Evolutionary conservation across 2,113 vertebrate genomes (phyloP).

Genomic region (Cyanistes caeruleus): DNA sequence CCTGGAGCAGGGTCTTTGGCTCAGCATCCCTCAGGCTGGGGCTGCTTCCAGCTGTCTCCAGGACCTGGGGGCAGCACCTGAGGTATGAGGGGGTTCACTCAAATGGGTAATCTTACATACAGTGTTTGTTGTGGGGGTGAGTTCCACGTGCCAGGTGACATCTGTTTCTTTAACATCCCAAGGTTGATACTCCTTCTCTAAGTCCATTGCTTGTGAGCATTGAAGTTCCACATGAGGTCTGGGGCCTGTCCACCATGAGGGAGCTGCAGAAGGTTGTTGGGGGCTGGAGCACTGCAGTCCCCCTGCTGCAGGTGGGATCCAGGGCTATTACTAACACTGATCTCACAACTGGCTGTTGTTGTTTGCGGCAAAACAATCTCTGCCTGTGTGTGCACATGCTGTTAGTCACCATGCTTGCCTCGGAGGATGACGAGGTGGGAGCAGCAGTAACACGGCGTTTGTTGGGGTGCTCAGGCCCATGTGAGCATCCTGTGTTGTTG

Average conservation of each 20-base stretch:
- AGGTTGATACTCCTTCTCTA: not conserved
- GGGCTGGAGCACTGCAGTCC: not conserved
- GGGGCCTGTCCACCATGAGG: rapidly evolving
- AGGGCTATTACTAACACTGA: not conserved
- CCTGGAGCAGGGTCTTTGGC: not conserved
- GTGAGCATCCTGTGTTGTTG: not conserved
- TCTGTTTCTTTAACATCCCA: not conserved
- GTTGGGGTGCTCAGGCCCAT: not conserved
- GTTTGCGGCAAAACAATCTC: not conserved
- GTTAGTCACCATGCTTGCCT: not conserved
- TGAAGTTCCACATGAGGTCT: rapidly evolving
- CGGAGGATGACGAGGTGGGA: not conserved
- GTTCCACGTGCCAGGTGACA: not conserved
- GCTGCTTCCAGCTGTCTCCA: not conserved
- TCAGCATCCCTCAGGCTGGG: not conserved
- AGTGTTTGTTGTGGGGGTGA: not conserved
- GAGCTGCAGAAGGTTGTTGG: not conserved
- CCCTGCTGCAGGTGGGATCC: not conserved
- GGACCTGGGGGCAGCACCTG: not conserved
- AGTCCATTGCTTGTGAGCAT: no score
- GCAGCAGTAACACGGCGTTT: not conserved
- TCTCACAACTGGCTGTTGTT: not conserved
- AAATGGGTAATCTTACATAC: rapidly evolving
- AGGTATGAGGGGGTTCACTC: not conserved
- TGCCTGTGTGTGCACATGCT: not conserved